A percentile compares a stretch with the other conserved stretches of the same genome.
phyloP scores from a whole-genome alignment of 2,797 vertebrate species.

The Enteromius anoplus region DNA sequence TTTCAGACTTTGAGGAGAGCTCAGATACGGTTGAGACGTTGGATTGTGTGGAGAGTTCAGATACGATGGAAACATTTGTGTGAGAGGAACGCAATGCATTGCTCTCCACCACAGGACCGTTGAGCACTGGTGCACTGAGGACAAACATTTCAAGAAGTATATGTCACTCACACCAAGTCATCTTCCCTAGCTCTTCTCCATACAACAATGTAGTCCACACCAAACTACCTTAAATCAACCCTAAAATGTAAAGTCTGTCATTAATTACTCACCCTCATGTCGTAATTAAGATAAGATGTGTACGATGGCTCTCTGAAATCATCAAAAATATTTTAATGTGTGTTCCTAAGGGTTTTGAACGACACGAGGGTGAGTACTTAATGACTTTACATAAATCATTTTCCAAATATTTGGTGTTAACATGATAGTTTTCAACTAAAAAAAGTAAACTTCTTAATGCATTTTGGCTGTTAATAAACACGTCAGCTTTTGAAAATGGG shows the following conservation, averaged over 20 bases:
- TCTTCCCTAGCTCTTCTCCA: neutral
- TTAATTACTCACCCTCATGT: no score
- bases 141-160: slow-evolving; percentile 13
- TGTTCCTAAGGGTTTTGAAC: no score
- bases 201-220: neutral
- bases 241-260: no score
- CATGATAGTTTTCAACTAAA: neutral
- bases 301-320: no score
- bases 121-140: slow-evolving; percentile 29
- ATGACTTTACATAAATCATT: neutral
- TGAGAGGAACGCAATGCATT: slow-evolving; percentile 47
- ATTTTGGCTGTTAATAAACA: neutral
- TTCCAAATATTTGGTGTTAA: neutral
- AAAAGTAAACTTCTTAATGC: neutral
- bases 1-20: slow-evolving; percentile 62
- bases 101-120: slow-evolving; percentile 19
- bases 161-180: neutral
- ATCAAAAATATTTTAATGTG: no score
- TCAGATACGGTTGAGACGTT: slow-evolving; percentile 68
- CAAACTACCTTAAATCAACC: neutral
- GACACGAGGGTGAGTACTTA: no score
- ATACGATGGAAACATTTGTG: slow-evolving; percentile 62
- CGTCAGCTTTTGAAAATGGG: neutral
- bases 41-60: slow-evolving; percentile 66
- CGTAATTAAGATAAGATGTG: no score